Conservation (phyloP, 2,888 invertebrate genomes). For the Glyphotaelius pellucidus region DNA sequence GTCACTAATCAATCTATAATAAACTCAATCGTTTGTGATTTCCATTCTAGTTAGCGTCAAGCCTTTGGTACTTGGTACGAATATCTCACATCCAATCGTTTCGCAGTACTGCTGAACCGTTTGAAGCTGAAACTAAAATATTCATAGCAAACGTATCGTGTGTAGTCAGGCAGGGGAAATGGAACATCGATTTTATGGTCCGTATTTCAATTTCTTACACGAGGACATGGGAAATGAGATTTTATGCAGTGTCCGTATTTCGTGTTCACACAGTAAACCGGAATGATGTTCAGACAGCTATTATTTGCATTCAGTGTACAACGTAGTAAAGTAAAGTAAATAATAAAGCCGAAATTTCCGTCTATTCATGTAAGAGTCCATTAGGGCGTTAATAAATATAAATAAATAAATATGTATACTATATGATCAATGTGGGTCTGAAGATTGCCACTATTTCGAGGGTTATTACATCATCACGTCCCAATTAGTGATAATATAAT, state of each 20-base stretch:
- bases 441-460: too few relatives aligned
- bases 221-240: background rate
- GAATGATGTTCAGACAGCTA: background rate
- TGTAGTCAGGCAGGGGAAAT: background rate
- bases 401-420: too few relatives aligned
- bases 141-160: background rate
- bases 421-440: too few relatives aligned
- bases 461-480: too few relatives aligned
- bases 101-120: background rate
- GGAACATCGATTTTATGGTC: conserved; percentile 18
- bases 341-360: background rate
- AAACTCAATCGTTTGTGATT: background rate
- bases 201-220: background rate
- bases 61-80: background rate
- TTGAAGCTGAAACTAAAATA: background rate
- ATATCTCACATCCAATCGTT: background rate
- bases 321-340: background rate
- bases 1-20: background rate
- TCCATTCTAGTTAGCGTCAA: background rate
- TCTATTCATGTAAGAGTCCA: too few relatives aligned
- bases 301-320: background rate
- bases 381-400: too few relatives aligned
- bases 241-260: background rate
- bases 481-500: too few relatives aligned
- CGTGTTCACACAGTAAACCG: background rate